Evolutionary conservation across 2,797 vertebrate genomes (phyloP).

Genomic region (Gypaetus barbatus): DNA sequence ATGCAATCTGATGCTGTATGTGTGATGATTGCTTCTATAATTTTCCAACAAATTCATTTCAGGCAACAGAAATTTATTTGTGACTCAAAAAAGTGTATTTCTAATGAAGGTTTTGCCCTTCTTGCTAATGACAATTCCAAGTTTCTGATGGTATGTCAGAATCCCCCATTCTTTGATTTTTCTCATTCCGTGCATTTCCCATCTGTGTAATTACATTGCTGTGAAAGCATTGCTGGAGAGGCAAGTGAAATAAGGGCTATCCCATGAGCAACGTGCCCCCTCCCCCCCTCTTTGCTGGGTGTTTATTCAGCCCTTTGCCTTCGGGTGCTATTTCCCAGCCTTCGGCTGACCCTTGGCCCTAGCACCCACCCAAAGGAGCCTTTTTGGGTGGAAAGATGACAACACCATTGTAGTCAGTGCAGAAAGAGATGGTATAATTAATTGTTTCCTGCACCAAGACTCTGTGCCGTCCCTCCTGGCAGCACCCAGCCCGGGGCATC

Average conservation of each 20-base stretch:
- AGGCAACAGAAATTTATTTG: neutral
- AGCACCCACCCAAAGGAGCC: neutral
- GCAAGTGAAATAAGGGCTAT: neutral
- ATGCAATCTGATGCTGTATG: accelerated
- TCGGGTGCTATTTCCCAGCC: neutral
- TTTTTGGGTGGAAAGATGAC: neutral
- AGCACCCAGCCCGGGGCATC: neutral
- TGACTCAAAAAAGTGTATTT: neutral
- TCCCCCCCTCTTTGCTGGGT: neutral
- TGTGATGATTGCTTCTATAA: accelerated
- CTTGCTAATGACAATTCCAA: neutral
- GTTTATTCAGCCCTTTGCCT: neutral
- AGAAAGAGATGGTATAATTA: neutral
- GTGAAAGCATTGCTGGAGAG: neutral
- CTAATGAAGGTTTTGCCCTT: neutral
- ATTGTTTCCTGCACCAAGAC: neutral
- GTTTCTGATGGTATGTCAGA: neutral
- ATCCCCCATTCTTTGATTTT: neutral
- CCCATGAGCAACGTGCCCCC: accelerated
- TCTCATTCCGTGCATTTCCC: neutral
- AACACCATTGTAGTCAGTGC: neutral
- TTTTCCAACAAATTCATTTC: neutral
- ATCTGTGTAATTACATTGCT: neutral
- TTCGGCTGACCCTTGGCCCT: neutral
- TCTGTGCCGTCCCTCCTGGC: neutral